A percentile compares a stretch with the other conserved stretches of the same genome.
Evolutionary conservation across 30 jellyfish, hydroid and myxozoan genomes (phyloP).

Genomic region (Aurelia sp.): DNA sequence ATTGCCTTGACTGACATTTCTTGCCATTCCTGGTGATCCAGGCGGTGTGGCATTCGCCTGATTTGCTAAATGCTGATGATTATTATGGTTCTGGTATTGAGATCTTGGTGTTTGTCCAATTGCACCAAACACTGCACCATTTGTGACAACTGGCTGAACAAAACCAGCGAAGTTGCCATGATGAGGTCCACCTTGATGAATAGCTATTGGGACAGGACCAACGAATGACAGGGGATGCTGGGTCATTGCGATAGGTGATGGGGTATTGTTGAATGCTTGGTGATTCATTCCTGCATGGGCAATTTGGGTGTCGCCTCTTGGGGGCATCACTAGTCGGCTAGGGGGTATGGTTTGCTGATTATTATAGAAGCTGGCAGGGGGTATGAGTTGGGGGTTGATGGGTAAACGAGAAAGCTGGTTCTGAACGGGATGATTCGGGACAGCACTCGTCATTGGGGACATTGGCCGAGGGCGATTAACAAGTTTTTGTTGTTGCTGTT

Average conservation of each 20-base stretch:
- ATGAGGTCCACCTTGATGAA: conserved; percentile 15
- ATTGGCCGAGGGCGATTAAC: conserved; percentile 19
- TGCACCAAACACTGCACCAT: conserved; percentile 81
- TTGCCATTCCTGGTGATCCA: conserved; percentile 50
- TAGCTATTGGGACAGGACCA: conserved; percentile 37
- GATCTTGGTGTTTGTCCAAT: conserved; percentile 81
- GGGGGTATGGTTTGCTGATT: conserved; percentile 35
- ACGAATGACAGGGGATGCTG: conserved; percentile 75
- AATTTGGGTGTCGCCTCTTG: conserved; percentile 30
- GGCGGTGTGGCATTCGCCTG: conserved; percentile 48
- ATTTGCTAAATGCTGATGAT: conserved; percentile 5
- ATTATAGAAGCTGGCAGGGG: conserved; percentile 45
- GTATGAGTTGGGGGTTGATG: conserved; percentile 15
- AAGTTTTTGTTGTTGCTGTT: no score
- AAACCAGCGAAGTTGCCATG: conserved; percentile 34
- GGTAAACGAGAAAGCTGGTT: conserved; percentile 35
- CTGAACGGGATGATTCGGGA: conserved; percentile 60
- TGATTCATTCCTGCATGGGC: conserved; percentile 15
- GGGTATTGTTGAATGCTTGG: conserved; percentile 1
- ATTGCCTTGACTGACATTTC: conserved; percentile 30
- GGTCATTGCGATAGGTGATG: conserved; percentile 36
- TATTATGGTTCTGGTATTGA: conserved; percentile 25
- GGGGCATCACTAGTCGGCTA: conserved; percentile 34
- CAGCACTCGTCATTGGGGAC: conserved; percentile 42
- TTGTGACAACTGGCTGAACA: conserved; percentile 62